phyloP scores from a whole-genome alignment of 2,113 vertebrate species.

The Vidua chalybeata region DNA sequence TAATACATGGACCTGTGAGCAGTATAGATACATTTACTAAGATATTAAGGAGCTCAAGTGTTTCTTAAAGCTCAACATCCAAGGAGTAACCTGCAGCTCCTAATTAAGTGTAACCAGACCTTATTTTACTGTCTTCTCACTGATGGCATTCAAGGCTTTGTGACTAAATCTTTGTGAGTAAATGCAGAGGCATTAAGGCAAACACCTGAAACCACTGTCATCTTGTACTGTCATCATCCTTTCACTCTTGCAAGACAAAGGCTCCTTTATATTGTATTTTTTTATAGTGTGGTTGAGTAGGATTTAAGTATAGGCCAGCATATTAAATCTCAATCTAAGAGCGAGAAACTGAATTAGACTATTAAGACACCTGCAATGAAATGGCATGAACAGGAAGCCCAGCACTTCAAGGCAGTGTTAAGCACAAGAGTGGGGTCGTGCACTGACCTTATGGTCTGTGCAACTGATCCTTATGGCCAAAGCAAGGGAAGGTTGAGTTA shows the following conservation, averaged over 20 bases:
- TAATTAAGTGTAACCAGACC: neutral
- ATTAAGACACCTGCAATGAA: neutral
- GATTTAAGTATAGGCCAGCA: neutral
- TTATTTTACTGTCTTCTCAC: neutral
- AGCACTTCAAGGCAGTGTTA: neutral
- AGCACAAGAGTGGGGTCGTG: neutral
- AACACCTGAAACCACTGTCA: neutral
- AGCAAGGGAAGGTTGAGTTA: neutral
- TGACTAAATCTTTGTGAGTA: neutral
- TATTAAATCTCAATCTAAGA: neutral
- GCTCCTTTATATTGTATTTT: neutral
- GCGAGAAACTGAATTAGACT: neutral
- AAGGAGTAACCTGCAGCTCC: neutral
- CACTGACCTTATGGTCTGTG: neutral
- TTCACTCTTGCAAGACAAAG: neutral
- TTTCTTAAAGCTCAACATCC: neutral
- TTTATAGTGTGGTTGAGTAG: neutral
- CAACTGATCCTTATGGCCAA: neutral
- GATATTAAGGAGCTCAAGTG: neutral
- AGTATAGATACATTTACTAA: neutral
- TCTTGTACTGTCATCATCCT: neutral
- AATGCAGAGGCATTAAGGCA: neutral
- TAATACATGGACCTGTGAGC: neutral
- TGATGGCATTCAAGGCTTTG: neutral
- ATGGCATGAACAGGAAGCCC: fast-evolving